A percentile compares a stretch with the other conserved stretches of the same genome.
phyloP scores from a whole-genome alignment of 2,797 vertebrate species.

The Etheostoma nigrum region DNA sequence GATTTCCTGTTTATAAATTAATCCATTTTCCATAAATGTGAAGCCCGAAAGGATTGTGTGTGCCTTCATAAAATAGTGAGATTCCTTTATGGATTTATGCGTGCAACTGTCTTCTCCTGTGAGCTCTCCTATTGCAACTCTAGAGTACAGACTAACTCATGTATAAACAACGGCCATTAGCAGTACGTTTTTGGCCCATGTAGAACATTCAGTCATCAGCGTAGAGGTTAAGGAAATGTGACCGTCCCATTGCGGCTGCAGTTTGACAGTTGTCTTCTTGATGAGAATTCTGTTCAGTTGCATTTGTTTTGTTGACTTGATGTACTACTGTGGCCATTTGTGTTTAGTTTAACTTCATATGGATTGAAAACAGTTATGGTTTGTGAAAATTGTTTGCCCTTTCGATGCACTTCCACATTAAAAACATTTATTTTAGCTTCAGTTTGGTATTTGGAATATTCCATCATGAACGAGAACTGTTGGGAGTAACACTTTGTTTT shows the following conservation, averaged over 20 bases:
- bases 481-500: background rate
- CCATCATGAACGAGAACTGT: background rate
- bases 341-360: background rate
- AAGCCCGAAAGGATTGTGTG: background rate
- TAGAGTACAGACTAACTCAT: background rate
- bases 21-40: background rate
- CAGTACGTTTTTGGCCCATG: background rate
- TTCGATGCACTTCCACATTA: slow-evolving; percentile 10
- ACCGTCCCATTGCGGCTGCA: background rate
- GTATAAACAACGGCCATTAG: background rate
- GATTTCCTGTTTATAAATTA: background rate
- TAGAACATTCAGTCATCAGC: background rate
- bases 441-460: background rate
- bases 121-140: background rate
- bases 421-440: background rate
- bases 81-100: background rate
- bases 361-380: background rate
- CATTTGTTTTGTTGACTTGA: background rate
- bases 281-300: background rate
- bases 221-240: background rate
- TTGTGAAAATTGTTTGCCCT: background rate
- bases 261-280: background rate
- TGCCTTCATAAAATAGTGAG: background rate
- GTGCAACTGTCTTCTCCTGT: too few relatives aligned
- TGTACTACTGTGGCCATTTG: background rate